A percentile compares a stretch with the other conserved stretches of the same genome.
phyloP scores from a whole-genome alignment of 1,140 invertebrate species.

The Camponotus floridanus region DNA sequence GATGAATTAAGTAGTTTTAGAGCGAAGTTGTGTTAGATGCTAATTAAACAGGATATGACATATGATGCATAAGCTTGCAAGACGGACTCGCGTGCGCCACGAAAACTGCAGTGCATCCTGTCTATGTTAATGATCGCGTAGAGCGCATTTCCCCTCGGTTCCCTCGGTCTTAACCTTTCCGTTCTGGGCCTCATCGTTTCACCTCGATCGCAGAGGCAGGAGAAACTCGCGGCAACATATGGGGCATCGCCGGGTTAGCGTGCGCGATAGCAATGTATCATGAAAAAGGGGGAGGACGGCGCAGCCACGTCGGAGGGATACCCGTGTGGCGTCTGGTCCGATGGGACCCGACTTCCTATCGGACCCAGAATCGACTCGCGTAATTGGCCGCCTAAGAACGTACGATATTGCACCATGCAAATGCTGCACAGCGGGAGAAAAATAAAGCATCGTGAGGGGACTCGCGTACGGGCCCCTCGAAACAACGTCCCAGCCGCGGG shows the following conservation, averaged over 20 bases:
- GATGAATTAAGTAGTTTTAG: slow-evolving; percentile 24
- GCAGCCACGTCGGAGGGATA: slow-evolving; percentile 67
- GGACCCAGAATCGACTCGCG: slow-evolving; percentile 84
- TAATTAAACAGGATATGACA: slow-evolving; percentile 36
- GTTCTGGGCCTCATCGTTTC: slow-evolving; percentile 57
- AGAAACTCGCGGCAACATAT: slow-evolving; percentile 73
- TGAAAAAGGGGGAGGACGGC: slow-evolving; percentile 71
- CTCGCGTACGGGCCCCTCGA: slow-evolving; percentile 28
- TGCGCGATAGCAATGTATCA: slow-evolving; percentile 85
- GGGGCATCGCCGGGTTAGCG: slow-evolving; percentile 81
- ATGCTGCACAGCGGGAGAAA: slow-evolving; percentile 73
- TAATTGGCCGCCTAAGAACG: slow-evolving; percentile 86
- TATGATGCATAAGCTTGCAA: slow-evolving; percentile 58
- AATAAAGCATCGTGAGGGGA: slow-evolving; percentile 76
- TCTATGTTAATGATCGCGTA: slow-evolving; percentile 72
- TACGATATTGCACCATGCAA: slow-evolving; percentile 86
- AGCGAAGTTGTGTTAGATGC: slow-evolving; percentile 1
- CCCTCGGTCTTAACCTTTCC: slow-evolving; percentile 62
- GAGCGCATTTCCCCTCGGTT: slow-evolving; percentile 46
- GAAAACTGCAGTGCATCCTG: slow-evolving; percentile 75
- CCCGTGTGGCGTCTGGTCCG: slow-evolving; percentile 77
- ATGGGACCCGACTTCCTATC: slow-evolving; percentile 81
- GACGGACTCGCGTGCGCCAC: slow-evolving; percentile 73
- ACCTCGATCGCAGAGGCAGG: slow-evolving; percentile 31
- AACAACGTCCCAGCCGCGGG: slow-evolving; percentile 51